phyloP scores from a whole-genome alignment of 2,113 vertebrate species.

The Hassar affinis region DNA sequence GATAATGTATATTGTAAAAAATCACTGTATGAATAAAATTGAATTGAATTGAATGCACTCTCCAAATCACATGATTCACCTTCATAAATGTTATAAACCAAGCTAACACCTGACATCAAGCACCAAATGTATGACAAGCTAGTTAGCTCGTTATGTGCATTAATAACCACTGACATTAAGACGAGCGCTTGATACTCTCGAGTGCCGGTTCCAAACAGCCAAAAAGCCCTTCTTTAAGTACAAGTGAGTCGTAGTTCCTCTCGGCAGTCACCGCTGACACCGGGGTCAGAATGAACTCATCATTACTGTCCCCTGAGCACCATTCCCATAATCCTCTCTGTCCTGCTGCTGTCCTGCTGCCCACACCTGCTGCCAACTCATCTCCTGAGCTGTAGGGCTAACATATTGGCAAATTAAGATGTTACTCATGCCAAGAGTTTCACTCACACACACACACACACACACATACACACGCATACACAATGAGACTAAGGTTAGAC shows the following conservation, averaged over 20 bases:
- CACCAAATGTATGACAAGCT: background rate
- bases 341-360: slow-evolving; percentile 28
- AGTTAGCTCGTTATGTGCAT: no score
- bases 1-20: no score
- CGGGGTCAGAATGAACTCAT: slow-evolving; percentile 45
- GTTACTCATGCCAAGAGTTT: slow-evolving; percentile 30
- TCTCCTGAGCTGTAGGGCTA: slow-evolving; percentile 36
- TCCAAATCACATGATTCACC: no score
- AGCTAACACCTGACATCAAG: background rate
- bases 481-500: background rate
- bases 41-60: no score
- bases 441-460: slow-evolving; percentile 14
- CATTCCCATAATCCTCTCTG: slow-evolving; percentile 45
- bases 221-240: slow-evolving; percentile 1
- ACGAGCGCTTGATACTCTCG: background rate
- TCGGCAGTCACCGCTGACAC: slow-evolving; percentile 30
- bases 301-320: slow-evolving; percentile 35
- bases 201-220: background rate
- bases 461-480: background rate
- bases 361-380: slow-evolving; percentile 32
- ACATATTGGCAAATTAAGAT: slow-evolving; percentile 29
- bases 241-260: slow-evolving; percentile 23
- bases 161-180: no score
- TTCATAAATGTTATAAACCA: background rate
- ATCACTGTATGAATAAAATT: no score